Percentiles rank a stretch among this genome's conserved stretches.
Conservation (phyloP, 1,140 invertebrate species). For the Papilio polytes region DNA sequence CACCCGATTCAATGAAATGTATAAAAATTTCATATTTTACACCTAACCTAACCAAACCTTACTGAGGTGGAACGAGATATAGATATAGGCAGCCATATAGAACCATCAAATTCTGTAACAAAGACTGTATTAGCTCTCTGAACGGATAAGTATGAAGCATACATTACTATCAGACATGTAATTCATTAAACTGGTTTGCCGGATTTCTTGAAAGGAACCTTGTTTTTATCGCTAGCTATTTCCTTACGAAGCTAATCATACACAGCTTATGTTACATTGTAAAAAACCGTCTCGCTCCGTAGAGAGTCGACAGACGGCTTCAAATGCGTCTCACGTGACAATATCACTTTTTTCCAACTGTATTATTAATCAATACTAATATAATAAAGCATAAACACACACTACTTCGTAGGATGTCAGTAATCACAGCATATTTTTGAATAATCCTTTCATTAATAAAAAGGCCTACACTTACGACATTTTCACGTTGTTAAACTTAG, state of each 20-base stretch:
- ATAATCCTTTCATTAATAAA: no score
- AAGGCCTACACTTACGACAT: no score
- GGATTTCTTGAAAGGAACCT: slow-evolving; percentile 8
- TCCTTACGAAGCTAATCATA: slow-evolving; percentile 40
- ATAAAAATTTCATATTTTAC: neutral
- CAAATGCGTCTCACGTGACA: slow-evolving; percentile 41
- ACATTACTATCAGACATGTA: neutral
- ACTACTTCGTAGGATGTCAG: no score
- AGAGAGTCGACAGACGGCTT: slow-evolving; percentile 51
- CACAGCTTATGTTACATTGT: slow-evolving; percentile 23
- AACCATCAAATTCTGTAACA: neutral
- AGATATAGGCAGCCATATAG: neutral
- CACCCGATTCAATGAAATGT: neutral
- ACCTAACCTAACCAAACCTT: neutral
- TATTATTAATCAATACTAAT: slow-evolving; percentile 40
- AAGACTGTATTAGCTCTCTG: neutral
- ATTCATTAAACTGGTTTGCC: slow-evolving; percentile 24
- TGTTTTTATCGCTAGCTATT: slow-evolving; percentile 28
- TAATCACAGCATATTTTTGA: no score
- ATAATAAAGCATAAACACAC: no score
- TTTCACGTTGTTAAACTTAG: no score
- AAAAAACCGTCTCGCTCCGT: slow-evolving; percentile 46
- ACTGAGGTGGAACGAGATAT: neutral
- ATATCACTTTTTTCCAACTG: slow-evolving; percentile 46
- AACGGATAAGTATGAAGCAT: neutral